Evolutionary conservation across 2,797 vertebrate species (phyloP), one percentile per base, ranked within the genome.

Genomic region (Mormyrops attenuatus): DNA sequence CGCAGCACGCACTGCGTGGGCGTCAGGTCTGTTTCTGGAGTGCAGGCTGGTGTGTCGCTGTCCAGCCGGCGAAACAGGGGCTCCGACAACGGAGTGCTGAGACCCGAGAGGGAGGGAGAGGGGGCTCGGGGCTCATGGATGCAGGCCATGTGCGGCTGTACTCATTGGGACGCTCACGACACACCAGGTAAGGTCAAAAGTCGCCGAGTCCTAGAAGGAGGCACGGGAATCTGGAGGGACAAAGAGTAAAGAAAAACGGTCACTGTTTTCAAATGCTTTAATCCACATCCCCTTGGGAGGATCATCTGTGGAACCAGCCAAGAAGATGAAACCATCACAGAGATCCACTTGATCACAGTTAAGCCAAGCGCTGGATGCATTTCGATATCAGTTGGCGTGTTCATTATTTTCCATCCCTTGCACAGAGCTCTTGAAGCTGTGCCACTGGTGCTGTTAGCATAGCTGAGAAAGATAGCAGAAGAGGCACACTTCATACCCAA

Each of bases 1-100:
- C 97, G 96, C 52, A 99, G 94, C 52, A 98, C 98, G 89, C 98
- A 98, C 93, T 99, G 98, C 9, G 98, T 98, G 1, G 98, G 98
- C 1, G 98, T 98, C 90, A 98, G 95, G 93, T 98, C 97, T 93
- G 97, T 97, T 91, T 98, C 97, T 0, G 98, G 97, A 86, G 97
- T 98, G 94, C 97, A 97, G 80, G 97, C 97, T 2, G 97, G 97
- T 4, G 96, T 96, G 89, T 98, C 97, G 2, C 96, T 96, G 92
- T 98, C 97, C 17, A 97, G 94, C 34, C 96, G 96, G 63, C 97
- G 96, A 92, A 97, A 96, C 3, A 97, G 96, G 0, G 96, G 95
- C 88, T 98, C 97, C 0, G 96, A 97, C 66, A 98, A 94, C 3
- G 97, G 96, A 5, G 96, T 94, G 94, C 95, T 96, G 91, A 97